Base-by-base conservation (phyloP, 2,113 vertebrate species). In the Anser brachyrhynchus region DNA sequence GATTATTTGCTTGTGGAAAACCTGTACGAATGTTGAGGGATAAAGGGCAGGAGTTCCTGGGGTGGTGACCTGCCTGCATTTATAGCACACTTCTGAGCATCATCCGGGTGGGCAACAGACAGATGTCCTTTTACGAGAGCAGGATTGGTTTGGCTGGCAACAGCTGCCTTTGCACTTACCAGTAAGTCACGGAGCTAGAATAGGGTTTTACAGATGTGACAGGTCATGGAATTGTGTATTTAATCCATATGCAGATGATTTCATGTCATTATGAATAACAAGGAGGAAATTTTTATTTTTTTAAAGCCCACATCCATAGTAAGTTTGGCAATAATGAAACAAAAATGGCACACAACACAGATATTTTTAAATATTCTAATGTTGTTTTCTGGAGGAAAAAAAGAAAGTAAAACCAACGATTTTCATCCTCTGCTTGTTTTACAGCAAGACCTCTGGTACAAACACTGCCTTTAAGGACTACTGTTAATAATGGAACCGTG, bases 361-460 rank as follows among this genome's bases (percentile, higher is more conserved):
- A 7, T n/a, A 37, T 51, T 75, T 82, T 35, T 3, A 82, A 65
- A 28, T 93, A 25, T 80, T 93, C 16, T 54, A 26, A 21, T 71
- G 22, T 65, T 82, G 12, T 58, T 85, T 77, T 3, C 12, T 66
- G 39, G 44, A 21, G 39, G 6, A 18, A 39, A 9, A 19, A 46
- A 39, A 44, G 4, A 8, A 85, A 62, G 74, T n/a, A 2, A 55
- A n/a, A 23, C 9, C 13, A 59, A 43, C 95, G 2, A 96, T 51
- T 78, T 78, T 62, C 5, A 43, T 92, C 49, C 77, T 95, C 35
- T 49, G 6, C 49, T 96, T 97, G 31, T 96, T 92, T 97, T 96
- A 44, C 97, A 99, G 99, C 98, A 94, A 98, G 99, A 97, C 99
- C 99, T 3, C 98, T 99, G 98, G 99, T 99, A 65, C 99, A 99